Conservation (phyloP, 2,888 invertebrate species). For the Megalurothrips usitatus region DNA sequence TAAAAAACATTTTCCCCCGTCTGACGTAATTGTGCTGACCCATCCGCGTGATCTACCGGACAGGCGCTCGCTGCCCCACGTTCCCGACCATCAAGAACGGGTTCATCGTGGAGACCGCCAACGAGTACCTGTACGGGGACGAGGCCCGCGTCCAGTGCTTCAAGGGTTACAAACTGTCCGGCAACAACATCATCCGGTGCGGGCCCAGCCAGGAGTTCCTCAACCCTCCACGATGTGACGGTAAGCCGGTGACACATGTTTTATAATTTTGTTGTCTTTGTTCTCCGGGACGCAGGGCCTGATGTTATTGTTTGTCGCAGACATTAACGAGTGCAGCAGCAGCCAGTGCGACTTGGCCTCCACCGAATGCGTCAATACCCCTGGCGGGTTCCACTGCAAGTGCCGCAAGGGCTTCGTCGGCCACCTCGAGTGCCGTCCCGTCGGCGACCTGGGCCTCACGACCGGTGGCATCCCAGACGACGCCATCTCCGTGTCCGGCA, state of each 20-base stretch:
- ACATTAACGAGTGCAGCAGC: conserved; percentile 84
- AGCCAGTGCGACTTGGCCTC: conserved; percentile 87
- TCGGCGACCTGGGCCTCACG: conserved; percentile 80
- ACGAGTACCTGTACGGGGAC: conserved; percentile 78
- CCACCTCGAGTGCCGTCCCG: conserved; percentile 83
- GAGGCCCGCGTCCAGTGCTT: conserved; percentile 89
- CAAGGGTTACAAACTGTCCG: conserved; percentile 77
- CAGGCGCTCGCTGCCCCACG: conserved; percentile 60
- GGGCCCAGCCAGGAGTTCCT: conserved; percentile 79
- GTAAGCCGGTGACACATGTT: conserved; percentile 43
- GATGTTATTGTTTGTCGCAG: conserved; percentile 46
- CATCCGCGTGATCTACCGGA: background rate
- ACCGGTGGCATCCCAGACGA: conserved; percentile 89
- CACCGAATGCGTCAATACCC: conserved; percentile 83
- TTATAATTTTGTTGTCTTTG: background rate
- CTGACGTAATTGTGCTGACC: background rate
- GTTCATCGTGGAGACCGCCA: conserved; percentile 72
- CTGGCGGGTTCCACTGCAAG: conserved; percentile 84
- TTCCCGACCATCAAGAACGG: conserved; percentile 82
- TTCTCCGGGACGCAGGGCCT: background rate
- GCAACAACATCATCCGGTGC: conserved; percentile 77
- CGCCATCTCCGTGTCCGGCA: conserved; percentile 77
- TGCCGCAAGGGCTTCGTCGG: conserved; percentile 79
- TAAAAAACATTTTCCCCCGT: background rate
- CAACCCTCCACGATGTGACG: conserved; percentile 79